Evolutionary conservation across 2,888 invertebrate genomes (phyloP), one percentile per base, ranked within the genome.

Genomic region (Stegophylla sp.): DNA sequence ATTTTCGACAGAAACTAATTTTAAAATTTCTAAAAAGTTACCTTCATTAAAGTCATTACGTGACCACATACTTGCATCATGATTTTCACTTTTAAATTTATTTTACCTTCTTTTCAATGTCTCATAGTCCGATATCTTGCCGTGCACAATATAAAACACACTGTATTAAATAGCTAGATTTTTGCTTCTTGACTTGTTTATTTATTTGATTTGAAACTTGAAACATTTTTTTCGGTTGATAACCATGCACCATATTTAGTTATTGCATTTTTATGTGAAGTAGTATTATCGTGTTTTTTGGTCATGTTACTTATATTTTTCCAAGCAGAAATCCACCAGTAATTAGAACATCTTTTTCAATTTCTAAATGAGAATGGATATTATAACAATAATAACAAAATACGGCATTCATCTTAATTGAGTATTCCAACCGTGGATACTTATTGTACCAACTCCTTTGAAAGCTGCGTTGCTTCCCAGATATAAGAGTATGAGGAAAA

Each of bases 261-360:
- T 3, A 59, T 15, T 51, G 51, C 51, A 17, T 51, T 51, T 51
- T 51, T 51, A 51, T 51, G 51, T 51, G 15, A 17, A 17, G 51
- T 51, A 51, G n/a, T 51, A 51, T 51, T 51, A 51, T 51, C 51
- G 4, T 51, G 51, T 51, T 28, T 59, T 59, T 26, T 59, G 23
- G 59, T 59, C 23, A 59, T 59, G 28, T 59, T 59, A 59, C 59
- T 59, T 59, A 59, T 59, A 67, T 67, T 67, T 67, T 67, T 45
- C 67, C 67, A 67, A 67, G 45, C 67, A 48, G 67, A 67, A 45
- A 67, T 67, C 67, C 45, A 67, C 45, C 45, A 45, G 67, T 67
- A 45, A 26, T 67, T 45, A 67, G 17, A 67, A 48, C 23, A 67
- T 67, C 45, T 64, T 67, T 67, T 45, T 67, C 45, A 20, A 48